Evolutionary conservation across 2,888 invertebrate genomes (phyloP).

Genomic region (Flexamia atlantica): DNA sequence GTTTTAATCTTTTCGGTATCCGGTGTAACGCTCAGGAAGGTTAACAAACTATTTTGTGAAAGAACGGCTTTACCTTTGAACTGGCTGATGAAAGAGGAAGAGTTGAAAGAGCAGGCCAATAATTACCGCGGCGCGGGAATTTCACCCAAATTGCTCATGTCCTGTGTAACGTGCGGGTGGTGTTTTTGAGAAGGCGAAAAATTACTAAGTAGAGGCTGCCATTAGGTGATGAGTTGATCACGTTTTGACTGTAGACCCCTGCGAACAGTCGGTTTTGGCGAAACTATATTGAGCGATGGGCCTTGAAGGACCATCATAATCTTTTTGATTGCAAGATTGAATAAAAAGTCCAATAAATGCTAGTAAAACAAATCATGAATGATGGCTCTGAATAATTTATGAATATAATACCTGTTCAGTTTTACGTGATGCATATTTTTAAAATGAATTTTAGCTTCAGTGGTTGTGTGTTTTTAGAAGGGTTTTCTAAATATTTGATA

Average conservation of each 20-base stretch:
- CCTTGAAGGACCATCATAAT: neutral
- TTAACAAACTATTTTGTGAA: neutral
- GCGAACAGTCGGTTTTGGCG: neutral
- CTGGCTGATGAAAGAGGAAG: conserved; percentile 8
- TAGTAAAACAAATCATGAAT: too few relatives aligned
- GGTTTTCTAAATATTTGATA: too few relatives aligned
- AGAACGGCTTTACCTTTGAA: neutral
- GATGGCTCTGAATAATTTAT: too few relatives aligned
- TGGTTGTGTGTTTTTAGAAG: too few relatives aligned
- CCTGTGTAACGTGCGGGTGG: conserved; percentile 31
- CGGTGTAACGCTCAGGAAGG: too few relatives aligned
- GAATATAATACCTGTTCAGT: too few relatives aligned
- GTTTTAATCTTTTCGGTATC: too few relatives aligned
- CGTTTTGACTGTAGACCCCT: conserved; percentile 11
- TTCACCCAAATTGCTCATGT: conserved; percentile 15
- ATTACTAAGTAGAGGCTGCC: conserved; percentile 19
- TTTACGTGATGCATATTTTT: too few relatives aligned
- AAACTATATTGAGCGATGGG: neutral
- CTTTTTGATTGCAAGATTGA: too few relatives aligned
- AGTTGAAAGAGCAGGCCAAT: neutral
- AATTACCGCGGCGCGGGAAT: neutral
- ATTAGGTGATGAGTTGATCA: conserved; percentile 25
- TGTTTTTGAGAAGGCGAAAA: conserved; percentile 5
- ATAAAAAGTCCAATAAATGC: too few relatives aligned
- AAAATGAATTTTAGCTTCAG: too few relatives aligned